Percentiles rank a stretch among this genome's conserved stretches.
phyloP scores from a whole-genome alignment of 2,113 vertebrate species.

The Geothlypis trichas region DNA sequence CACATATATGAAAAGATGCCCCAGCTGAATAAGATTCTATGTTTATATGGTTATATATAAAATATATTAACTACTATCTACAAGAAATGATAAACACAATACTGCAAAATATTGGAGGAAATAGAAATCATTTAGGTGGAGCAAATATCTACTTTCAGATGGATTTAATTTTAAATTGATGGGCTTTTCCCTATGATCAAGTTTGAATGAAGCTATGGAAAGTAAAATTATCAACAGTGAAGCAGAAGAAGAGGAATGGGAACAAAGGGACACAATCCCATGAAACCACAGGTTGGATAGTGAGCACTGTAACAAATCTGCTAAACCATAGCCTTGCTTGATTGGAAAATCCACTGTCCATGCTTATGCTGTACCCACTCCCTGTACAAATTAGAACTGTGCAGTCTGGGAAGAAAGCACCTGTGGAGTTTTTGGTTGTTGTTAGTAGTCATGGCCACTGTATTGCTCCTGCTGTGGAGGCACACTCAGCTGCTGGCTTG shows the following conservation, averaged over 20 bases:
- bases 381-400: neutral
- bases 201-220: neutral
- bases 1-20: neutral
- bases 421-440: fast-evolving
- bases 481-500: neutral
- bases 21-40: neutral
- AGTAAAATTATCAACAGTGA: neutral
- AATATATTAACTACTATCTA: neutral
- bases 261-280: neutral
- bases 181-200: neutral
- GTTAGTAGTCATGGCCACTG: fast-evolving
- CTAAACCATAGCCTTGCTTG: neutral
- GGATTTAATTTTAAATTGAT: neutral
- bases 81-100: neutral
- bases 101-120: neutral
- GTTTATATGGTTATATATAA: neutral
- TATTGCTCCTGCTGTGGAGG: neutral
- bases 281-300: neutral
- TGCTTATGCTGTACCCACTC: neutral
- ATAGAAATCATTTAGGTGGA: neutral
- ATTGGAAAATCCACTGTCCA: neutral
- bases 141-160: neutral
- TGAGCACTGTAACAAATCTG: neutral
- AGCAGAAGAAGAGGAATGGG: neutral
- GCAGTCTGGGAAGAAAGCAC: neutral